Base-by-base conservation (phyloP, 2,113 vertebrate genomes). In the Octodon degus region DNA sequence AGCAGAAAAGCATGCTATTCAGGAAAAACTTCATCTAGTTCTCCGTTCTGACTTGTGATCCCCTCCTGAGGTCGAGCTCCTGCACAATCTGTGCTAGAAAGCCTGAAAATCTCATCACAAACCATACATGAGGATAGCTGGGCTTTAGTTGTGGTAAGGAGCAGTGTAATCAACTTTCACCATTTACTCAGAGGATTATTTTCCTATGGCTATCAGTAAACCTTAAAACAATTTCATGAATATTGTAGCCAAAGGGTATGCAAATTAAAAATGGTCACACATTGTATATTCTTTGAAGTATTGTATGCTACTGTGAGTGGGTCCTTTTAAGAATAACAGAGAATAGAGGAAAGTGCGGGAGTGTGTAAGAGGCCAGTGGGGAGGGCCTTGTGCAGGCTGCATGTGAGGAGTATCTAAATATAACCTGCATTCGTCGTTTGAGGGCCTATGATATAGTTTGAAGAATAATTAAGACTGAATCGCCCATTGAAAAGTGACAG, bases 391-490 rank as follows among this genome's bases (percentile, higher is more conserved):
- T 32, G 47, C 80, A 90, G 50, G n/a, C 82, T 91, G 14, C 58
- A 80, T 74, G 77, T 34, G 70, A 76, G 77, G 83, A 60, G 27
- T 37, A 74, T 76, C 67, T 92, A 94, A 97, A 97, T 84, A 89
- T 94, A 96, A 74, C 14, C 55, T 50, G 12, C 12, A 47, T 60
- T 89, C 89, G 25, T 86, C 50, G 91, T 86, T 50, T 94, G 37
- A 93, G 55, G 40, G 90, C 85, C 63, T 27, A 91, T 53, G 3
- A 30, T 92, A 85, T 0, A 86, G n/a, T 86, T 50, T 62, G 55
- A 89, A 96, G 34, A 86, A 70, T 70, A 94, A 96, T 95, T 92
- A 96, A 93, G 74, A 87, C 16, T 76, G 63, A 92, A 84, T 89
- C 30, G 2, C 37, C 43, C 74, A 91, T 58, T 96, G 87, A 95